phyloP scores from a whole-genome alignment of 2,888 invertebrate genomes.

The Belgica antarctica region DNA sequence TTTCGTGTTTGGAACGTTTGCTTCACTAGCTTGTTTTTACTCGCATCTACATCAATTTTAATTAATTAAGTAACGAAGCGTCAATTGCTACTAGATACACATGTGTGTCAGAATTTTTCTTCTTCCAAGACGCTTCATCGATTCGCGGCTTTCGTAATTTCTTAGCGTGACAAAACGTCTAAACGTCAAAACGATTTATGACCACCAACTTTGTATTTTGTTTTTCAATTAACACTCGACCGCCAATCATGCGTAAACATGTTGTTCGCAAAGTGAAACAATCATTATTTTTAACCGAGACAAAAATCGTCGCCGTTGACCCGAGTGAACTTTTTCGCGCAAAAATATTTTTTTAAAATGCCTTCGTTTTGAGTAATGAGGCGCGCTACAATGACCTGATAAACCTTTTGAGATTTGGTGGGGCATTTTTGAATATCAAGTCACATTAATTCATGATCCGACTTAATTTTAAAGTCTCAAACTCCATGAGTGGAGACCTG shows the following conservation, averaged over 20 bases:
- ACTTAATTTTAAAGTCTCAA: too few species aligned
- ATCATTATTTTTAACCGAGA: neutral
- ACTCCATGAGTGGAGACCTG: too few species aligned
- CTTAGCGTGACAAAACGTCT: too few species aligned
- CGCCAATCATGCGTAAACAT: neutral
- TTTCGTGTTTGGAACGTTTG: neutral
- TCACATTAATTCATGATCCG: too few species aligned
- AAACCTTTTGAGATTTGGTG: neutral
- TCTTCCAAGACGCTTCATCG: neutral
- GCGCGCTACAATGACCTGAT: neutral
- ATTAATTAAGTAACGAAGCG: slow-evolving; percentile 21
- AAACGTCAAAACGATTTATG: too few species aligned
- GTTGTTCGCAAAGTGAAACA: neutral
- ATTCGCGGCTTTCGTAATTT: neutral
- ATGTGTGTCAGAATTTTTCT: neutral
- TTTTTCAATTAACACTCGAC: neutral
- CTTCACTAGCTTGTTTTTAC: slow-evolving; percentile 15
- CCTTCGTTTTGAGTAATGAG: neutral
- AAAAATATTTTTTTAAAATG: neutral
- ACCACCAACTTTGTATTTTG: neutral
- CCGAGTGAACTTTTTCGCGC: neutral
- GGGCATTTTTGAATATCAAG: neutral
- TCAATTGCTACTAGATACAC: neutral
- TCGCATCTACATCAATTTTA: slow-evolving; percentile 22
- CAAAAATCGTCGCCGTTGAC: neutral